These are phyloP conservation scores for Acleris holmiana DNA, from an alignment of 2,888 invertebrate genomes.

Conservation along the genomic window DNA sequence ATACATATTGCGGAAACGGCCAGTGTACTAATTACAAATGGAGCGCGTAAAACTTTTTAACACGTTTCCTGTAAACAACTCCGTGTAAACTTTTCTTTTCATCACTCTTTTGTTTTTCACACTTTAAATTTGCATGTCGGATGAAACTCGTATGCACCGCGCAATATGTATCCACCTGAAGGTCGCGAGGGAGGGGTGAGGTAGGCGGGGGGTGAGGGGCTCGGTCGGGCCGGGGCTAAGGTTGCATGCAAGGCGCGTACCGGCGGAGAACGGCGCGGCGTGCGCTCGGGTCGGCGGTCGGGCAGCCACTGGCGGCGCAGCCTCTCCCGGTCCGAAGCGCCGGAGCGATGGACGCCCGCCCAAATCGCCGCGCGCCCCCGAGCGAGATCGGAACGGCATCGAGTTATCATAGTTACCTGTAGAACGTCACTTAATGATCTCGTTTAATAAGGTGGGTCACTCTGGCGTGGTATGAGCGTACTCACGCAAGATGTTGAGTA, in stretches of 20 bases:
- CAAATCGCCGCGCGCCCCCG: slow-evolving; percentile 48
- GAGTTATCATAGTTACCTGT: slow-evolving; percentile 26
- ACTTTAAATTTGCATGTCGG: slow-evolving; percentile 10
- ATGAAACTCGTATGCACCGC: slow-evolving; percentile 44
- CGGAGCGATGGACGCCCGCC: slow-evolving; percentile 57
- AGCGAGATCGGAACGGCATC: slow-evolving; percentile 23
- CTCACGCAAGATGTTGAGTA: too few species aligned
- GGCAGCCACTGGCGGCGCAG: slow-evolving; percentile 66
- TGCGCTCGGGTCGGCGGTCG: slow-evolving; percentile 79
- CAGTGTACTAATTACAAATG: slow-evolving; percentile 10
- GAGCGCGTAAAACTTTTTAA: slow-evolving; percentile 21
- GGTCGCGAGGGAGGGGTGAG: slow-evolving; percentile 39
- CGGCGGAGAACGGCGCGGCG: slow-evolving; percentile 78
- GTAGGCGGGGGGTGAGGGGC: slow-evolving; percentile 38
- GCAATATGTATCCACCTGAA: slow-evolving; percentile 50
- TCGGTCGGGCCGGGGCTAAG: slow-evolving; percentile 40
- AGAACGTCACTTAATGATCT: slow-evolving; percentile 6
- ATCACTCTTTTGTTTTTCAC: slow-evolving; percentile 3
- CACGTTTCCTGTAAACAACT: slow-evolving; percentile 17
- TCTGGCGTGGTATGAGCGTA: not conserved
- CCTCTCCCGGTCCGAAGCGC: slow-evolving; percentile 59
- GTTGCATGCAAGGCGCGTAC: slow-evolving; percentile 77
- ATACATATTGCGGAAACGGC: slow-evolving; percentile 34
- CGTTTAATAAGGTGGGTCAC: not conserved
- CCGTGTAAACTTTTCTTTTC: slow-evolving; percentile 21